Evolutionary conservation across 1,140 invertebrate species (phyloP), one percentile per base, ranked within the genome.

Genomic region (Drosophila biarmipes): DNA sequence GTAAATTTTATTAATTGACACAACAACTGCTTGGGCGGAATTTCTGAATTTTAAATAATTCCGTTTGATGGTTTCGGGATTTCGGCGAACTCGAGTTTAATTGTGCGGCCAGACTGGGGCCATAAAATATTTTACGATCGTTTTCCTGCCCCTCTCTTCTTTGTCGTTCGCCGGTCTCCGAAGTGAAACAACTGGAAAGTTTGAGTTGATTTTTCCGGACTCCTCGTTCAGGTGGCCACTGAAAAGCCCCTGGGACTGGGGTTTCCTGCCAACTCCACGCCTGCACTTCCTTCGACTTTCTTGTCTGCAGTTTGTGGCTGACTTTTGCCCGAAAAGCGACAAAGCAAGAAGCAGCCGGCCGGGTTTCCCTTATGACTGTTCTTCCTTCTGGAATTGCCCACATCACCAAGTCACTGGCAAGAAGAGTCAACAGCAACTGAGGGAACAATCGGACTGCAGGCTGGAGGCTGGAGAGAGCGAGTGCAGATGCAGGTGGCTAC

Each of bases 121-220:
- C 81, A 87, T 86, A 82, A 86, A 86, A 86, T 86, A 86, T 87
- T 86, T 86, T 79, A 87, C 84, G 82, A 86, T 87, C 79, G 73
- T 64, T 66, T 86, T 86, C 21, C 56, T 19, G 6, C 40, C 4
- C 24, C 4, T 19, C 11, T 21, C 43, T 35, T 34, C 27, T 11
- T 48, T 29, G 27, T 29, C 24, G n/a, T 24, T 15, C 40, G 27
- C 27, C 11, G 21, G 34, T 55, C 67, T 73, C 48, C 45, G 58
- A 69, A 76, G 72, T 59, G 51, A 66, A 85, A 69, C 73, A 69
- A 74, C 48, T 52, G 84, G 45, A 86, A 86, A 75, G 76, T 73
- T 80, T 71, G 61, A 86, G 81, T 78, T 78, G 77, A 74, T 86
- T 85, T 78, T 80, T 69, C 63, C 73, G 73, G 62, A 67, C 54